These are phyloP conservation scores for Pardosa pseudoannulata DNA, from an alignment of 2,888 invertebrate species.

Conservation along the genomic window DNA sequence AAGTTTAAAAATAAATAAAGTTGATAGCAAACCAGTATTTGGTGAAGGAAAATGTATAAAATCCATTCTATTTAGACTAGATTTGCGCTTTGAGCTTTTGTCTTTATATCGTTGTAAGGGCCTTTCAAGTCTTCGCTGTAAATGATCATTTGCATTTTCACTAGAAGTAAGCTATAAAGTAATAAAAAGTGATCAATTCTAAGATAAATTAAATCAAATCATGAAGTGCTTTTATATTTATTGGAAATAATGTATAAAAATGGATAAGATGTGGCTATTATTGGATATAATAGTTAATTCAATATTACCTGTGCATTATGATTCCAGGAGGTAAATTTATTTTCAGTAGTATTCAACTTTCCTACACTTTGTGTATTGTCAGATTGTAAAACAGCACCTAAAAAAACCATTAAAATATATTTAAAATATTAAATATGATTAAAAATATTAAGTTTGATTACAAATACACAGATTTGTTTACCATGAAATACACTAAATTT, in stretches of 20 bases:
- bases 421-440: too few relatives aligned
- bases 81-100: conserved; percentile 83
- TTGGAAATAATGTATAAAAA: too few relatives aligned
- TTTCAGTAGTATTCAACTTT: conserved; percentile 25
- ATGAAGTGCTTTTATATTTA: too few relatives aligned
- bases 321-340: conserved; percentile 20
- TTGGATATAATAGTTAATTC: too few relatives aligned
- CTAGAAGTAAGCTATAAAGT: conserved; percentile 19
- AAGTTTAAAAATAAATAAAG: background rate
- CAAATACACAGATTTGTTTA: too few relatives aligned
- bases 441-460: too few relatives aligned
- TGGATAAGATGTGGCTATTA: too few relatives aligned
- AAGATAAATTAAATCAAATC: too few relatives aligned
- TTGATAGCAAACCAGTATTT: conserved; percentile 29
- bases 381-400: background rate
- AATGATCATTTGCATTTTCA: conserved; percentile 51
- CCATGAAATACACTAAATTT: too few relatives aligned
- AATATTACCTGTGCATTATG: conserved; percentile 42
- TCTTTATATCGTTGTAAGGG: conserved; percentile 79
- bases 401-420: too few relatives aligned
- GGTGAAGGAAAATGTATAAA: conserved; percentile 42
- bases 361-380: background rate
- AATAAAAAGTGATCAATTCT: too few relatives aligned
- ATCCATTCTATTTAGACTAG: conserved; percentile 81
- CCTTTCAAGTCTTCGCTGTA: background rate